These are phyloP conservation scores for Phataginus tricuspis DNA, from an alignment of 2,797 vertebrate genomes.

Conservation along the genomic window DNA sequence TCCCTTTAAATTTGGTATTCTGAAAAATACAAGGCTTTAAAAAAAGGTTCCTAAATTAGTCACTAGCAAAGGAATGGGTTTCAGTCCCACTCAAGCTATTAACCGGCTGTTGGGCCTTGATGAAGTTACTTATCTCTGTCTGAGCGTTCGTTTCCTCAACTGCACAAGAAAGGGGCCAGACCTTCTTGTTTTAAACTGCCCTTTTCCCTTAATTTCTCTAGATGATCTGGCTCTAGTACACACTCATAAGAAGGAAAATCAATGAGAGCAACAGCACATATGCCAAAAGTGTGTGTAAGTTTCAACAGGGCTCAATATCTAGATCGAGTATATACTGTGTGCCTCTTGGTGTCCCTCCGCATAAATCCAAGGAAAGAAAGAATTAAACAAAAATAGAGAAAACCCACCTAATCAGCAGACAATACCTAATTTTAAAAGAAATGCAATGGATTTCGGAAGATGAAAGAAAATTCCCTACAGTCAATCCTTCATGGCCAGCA, in stretches of 20 bases:
- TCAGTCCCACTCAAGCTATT: neutral
- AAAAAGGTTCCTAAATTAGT: neutral
- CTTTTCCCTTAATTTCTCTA: neutral
- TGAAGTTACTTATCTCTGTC: neutral
- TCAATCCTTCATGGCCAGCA: constrained; percentile 19
- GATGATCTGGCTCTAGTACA: neutral
- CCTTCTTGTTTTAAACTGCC: neutral
- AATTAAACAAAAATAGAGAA: constrained; percentile 8
- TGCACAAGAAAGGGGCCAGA: neutral
- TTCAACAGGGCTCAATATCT: neutral
- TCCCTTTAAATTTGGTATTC: neutral
- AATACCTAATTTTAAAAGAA: neutral
- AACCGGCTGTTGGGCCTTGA: neutral
- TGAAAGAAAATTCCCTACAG: neutral
- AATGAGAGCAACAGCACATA: neutral
- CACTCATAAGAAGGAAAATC: neutral
- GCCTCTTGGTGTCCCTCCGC: neutral
- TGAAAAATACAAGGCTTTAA: constrained; percentile 10
- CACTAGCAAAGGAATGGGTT: neutral
- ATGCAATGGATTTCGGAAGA: constrained; percentile 2
- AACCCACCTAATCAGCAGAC: neutral
- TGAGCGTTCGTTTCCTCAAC: neutral
- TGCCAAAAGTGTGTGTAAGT: neutral
- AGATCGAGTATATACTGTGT: neutral
- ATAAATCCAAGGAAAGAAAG: neutral